Percentiles rank a stretch among this genome's conserved stretches.
Evolutionary conservation across 2,888 invertebrate species (phyloP).

Genomic region (Rhogogaster chlorosoma): DNA sequence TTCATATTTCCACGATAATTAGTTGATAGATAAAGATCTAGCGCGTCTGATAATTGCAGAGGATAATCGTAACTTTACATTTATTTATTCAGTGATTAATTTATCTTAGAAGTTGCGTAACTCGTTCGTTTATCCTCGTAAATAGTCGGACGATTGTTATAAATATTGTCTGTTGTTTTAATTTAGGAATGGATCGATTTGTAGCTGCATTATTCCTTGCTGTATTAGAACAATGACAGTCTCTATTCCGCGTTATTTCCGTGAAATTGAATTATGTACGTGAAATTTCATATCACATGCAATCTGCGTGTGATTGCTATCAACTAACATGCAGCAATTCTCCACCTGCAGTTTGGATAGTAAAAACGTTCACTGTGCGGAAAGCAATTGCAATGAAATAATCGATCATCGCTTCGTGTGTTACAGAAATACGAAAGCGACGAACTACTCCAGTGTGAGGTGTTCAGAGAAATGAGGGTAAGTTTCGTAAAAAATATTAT

Average conservation of each 20-base stretch:
- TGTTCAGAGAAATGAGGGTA: not conserved
- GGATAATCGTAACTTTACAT: not conserved
- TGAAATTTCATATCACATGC: not conserved
- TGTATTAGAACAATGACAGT: no score
- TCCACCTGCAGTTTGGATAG: not conserved
- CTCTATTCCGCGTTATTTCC: not conserved
- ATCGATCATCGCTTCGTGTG: not conserved
- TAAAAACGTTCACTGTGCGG: not conserved
- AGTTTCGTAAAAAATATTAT: not conserved
- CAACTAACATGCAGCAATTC: not conserved
- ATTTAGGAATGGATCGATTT: no score
- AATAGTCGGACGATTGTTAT: no score
- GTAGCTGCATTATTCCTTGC: no score
- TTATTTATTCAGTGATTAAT: not conserved
- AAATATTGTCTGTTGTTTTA: no score
- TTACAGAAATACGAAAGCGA: not conserved
- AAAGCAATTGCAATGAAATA: not conserved
- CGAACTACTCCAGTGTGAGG: not conserved
- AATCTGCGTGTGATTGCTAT: not conserved
- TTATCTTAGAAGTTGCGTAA: not conserved
- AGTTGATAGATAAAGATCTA: not conserved
- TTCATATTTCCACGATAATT: not conserved
- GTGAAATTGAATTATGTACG: not conserved
- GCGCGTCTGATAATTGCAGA: not conserved
- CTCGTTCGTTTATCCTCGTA: no score